Evolutionary conservation across 2,888 invertebrate genomes (phyloP).

Genomic region (Allophyes oxyacanthae): DNA sequence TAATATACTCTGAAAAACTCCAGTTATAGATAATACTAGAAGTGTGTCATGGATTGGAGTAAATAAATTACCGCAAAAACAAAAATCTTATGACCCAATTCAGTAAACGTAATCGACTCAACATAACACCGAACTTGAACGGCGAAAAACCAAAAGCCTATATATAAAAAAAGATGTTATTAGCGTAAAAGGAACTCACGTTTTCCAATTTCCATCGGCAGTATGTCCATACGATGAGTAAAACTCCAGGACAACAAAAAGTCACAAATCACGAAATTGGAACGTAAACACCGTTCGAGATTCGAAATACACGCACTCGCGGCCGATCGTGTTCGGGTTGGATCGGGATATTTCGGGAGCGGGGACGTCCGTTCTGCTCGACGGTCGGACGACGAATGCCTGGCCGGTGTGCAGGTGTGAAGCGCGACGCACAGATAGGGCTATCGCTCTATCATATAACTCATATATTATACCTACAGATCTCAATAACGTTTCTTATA

Average conservation of each 20-base stretch:
- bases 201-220: slow-evolving; percentile 71
- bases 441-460: slow-evolving; percentile 46
- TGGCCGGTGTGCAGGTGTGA: slow-evolving; percentile 61
- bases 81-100: too few relatives aligned
- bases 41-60: too few relatives aligned
- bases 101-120: slow-evolving; percentile 60
- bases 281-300: slow-evolving; percentile 72
- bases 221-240: slow-evolving; percentile 45
- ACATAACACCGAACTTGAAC: slow-evolving; percentile 61
- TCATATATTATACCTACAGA: too few relatives aligned
- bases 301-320: slow-evolving; percentile 70
- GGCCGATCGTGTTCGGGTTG: slow-evolving; percentile 49
- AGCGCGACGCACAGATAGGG: slow-evolving; percentile 50
- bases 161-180: slow-evolving; percentile 53
- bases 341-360: slow-evolving; percentile 17
- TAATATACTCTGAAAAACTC: too few relatives aligned
- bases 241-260: slow-evolving; percentile 69
- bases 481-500: slow-evolving; percentile 30
- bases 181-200: slow-evolving; percentile 71
- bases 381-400: slow-evolving; percentile 75
- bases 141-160: slow-evolving; percentile 52
- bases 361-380: slow-evolving; percentile 64
- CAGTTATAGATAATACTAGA: too few relatives aligned
- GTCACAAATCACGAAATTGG: slow-evolving; percentile 77
- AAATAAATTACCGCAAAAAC: too few relatives aligned